Percentiles rank a stretch among this genome's conserved stretches.
These are phyloP conservation scores for Geococcyx californianus DNA, from an alignment of 2,113 vertebrate species.

Conservation along the genomic window DNA sequence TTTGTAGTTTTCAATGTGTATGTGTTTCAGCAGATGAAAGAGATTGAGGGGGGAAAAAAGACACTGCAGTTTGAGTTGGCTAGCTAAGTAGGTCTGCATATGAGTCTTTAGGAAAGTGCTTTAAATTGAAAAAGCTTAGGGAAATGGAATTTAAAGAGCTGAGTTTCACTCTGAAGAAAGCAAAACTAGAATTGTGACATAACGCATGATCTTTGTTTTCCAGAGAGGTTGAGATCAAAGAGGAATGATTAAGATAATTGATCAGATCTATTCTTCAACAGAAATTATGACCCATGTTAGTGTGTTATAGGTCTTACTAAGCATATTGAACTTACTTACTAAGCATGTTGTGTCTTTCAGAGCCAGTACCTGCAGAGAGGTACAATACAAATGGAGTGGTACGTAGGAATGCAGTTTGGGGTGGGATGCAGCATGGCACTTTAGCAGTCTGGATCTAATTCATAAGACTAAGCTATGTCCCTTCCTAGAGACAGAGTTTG, in stretches of 20 bases:
- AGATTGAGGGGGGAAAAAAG: not conserved
- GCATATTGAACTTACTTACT: too few species aligned
- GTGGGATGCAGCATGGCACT: not conserved
- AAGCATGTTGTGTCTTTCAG: not conserved
- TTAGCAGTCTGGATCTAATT: not conserved
- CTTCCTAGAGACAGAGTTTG: not conserved
- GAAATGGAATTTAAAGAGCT: not conserved
- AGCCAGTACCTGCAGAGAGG: not conserved
- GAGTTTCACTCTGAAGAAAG: not conserved
- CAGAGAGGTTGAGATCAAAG: not conserved
- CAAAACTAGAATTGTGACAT: not conserved
- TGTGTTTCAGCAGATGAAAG: not conserved
- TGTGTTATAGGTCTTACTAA: slow-evolving; percentile 12
- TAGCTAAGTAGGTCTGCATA: not conserved
- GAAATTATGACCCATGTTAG: not conserved
- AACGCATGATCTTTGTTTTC: not conserved
- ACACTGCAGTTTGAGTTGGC: not conserved
- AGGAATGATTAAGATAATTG: slow-evolving; percentile 29
- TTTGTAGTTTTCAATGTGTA: not conserved
- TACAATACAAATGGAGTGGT: not conserved
- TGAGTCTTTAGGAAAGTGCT: not conserved
- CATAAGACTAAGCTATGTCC: not conserved
- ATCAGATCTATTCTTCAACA: not conserved
- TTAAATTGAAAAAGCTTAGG: not conserved
- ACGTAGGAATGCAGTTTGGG: not conserved